Evolutionary conservation across 2,113 vertebrate genomes (phyloP), one percentile per base, ranked within the genome.

Genomic region (Coptodon rendalli): DNA sequence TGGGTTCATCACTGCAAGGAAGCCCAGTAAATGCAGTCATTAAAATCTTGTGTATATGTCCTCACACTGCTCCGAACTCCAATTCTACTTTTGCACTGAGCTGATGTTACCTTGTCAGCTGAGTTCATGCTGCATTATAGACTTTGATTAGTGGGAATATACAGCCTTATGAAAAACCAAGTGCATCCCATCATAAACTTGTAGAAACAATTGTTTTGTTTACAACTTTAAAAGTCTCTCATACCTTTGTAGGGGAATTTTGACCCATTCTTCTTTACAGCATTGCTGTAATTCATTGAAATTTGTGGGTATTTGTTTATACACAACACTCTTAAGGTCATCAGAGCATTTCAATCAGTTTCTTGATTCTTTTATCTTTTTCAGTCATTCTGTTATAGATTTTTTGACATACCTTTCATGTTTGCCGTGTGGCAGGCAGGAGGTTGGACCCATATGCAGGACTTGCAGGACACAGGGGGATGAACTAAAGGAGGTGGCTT

Each of bases 321-420:
- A 38, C 38, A 27, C 68, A 73, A 6, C 2, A 16, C 22, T 43
- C 13, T 71, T 43, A 43, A 43, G 66, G 1, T 24, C 66, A 27
- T 6, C 38, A 4, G 38, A 73, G 38, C 5, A 73, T 73, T 45
- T 45, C 38, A 45, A 16, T 27, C 0, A 10, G 31, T 3, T 66
- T 66, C 38, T 71, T 71, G n/a, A 24, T 40, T 43, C 19, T 43
- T 14, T 71, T 68, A 8, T 40, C 0, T 24, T 40, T 71, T 71
- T 24, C 36, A 43, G 38, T 24, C 38, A 24, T 43, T 27, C 38
- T 4, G 0, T 17, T 45, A 24, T 9, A 71, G n/a, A 45, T 71
- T 24, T 71, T 9, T 12, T 43, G 8, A 24, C n/a, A 9, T 43
- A 43, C 66, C 38, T 71, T 13, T 66, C 61, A 5, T n/a, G 61